These are phyloP conservation scores for Paelopatides confundens DNA, from an alignment of 53 echinoderm and acorn worm genomes.

Conservation along the genomic window DNA sequence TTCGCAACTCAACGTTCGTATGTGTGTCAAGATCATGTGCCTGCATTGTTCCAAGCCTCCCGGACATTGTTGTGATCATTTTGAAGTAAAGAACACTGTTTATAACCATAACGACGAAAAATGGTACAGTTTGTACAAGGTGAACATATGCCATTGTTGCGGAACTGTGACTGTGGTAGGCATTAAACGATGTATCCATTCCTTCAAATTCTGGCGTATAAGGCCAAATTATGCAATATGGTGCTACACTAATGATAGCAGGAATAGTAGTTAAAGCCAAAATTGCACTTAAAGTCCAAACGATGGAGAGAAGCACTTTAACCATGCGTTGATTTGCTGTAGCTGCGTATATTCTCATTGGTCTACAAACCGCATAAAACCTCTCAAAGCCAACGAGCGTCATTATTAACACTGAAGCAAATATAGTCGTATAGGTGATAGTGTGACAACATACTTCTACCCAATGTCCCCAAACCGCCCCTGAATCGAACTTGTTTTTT, in stretches of 20 bases:
- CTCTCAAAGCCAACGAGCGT: slow-evolving; percentile 83
- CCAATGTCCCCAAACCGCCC: slow-evolving; percentile 42
- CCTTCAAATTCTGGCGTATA: slow-evolving; percentile 46
- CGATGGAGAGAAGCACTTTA: slow-evolving; percentile 48
- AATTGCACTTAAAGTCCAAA: slow-evolving; percentile 66
- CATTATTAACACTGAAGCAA: slow-evolving; percentile 83
- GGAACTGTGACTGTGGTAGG: slow-evolving; percentile 43
- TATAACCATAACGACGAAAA: slow-evolving; percentile 83
- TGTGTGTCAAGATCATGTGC: slow-evolving; percentile 76
- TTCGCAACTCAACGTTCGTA: slow-evolving; percentile 80
- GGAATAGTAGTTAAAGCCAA: slow-evolving; percentile 75
- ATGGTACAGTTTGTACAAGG: slow-evolving; percentile 79
- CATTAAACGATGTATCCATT: slow-evolving; percentile 30
- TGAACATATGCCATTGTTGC: slow-evolving; percentile 41
- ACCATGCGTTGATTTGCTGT: slow-evolving; percentile 64
- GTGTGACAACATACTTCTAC: slow-evolving; percentile 57
- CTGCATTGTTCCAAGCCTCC: slow-evolving; percentile 75
- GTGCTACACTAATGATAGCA: slow-evolving; percentile 9
- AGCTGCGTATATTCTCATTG: slow-evolving; percentile 73
- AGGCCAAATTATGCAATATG: slow-evolving; percentile 74
- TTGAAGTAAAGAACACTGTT: slow-evolving; percentile 76
- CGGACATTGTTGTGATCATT: slow-evolving; percentile 83
- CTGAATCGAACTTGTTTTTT: slow-evolving; percentile 62
- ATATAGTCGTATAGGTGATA: slow-evolving; percentile 61
- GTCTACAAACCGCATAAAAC: slow-evolving; percentile 83